Evolutionary conservation across 2,888 invertebrate genomes (phyloP).

Genomic region (Calliphora vomitoria): DNA sequence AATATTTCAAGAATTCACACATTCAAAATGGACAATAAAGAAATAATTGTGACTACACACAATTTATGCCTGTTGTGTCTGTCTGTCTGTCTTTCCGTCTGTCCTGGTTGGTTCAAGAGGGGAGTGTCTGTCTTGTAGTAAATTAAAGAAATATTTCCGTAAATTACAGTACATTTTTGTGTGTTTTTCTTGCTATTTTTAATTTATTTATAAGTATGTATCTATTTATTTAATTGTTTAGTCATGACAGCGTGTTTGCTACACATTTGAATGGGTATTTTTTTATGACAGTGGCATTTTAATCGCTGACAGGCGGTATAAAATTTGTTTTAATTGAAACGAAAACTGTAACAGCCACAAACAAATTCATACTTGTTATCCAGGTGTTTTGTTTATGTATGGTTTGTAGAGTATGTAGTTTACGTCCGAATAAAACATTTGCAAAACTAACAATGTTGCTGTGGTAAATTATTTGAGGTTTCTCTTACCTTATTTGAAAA

Average conservation of each 20-base stretch:
- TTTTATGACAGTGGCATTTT: constrained; percentile 48
- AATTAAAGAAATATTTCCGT: constrained; percentile 53
- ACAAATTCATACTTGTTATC: constrained; percentile 37
- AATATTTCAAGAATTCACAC: constrained; percentile 58
- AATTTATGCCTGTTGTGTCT: neutral
- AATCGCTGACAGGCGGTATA: constrained; percentile 37
- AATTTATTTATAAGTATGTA: constrained; percentile 26
- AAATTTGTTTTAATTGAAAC: constrained; percentile 34
- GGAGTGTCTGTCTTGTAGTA: constrained; percentile 24
- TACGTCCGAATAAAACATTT: constrained; percentile 18
- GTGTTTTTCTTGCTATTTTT: constrained; percentile 27
- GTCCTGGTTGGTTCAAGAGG: neutral
- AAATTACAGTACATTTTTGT: neutral
- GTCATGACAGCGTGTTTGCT: constrained; percentile 41
- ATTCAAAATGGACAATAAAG: constrained; percentile 41
- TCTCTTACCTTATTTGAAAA: constrained; percentile 63
- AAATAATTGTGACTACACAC: constrained; percentile 37
- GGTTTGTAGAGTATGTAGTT: constrained; percentile 5
- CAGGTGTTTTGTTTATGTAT: constrained; percentile 52
- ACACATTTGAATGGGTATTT: constrained; percentile 43
- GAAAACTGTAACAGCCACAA: constrained; percentile 6
- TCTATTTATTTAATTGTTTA: constrained; percentile 37
- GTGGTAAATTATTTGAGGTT: neutral
- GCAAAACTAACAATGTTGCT: neutral
- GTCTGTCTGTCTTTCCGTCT: neutral